phyloP scores from a whole-genome alignment of 2,797 vertebrate species.

The Aphelocoma californica region DNA sequence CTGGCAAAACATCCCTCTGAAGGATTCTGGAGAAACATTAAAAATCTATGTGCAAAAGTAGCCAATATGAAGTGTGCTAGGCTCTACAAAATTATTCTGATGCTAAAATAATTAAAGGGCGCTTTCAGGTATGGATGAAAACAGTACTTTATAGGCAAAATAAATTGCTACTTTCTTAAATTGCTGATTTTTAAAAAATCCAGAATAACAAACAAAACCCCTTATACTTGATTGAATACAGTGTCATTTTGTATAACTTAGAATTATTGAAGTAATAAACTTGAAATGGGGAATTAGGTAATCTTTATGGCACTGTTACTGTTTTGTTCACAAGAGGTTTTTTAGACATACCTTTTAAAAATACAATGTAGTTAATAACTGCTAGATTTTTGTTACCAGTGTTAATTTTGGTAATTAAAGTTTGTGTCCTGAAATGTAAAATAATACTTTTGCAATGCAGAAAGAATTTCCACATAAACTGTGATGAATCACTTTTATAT shows the following conservation, averaged over 20 bases:
- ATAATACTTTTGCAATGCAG: not conserved
- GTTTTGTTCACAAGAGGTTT: not conserved
- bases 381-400: not conserved
- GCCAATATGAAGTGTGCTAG: not conserved
- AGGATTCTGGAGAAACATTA: not conserved
- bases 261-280: constrained; percentile 19
- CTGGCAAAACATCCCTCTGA: not conserved
- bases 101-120: constrained; percentile 6
- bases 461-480: not conserved
- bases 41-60: not conserved
- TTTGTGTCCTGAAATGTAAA: constrained; percentile 13
- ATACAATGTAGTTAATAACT: not conserved
- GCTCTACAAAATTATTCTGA: not conserved
- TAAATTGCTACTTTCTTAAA: not conserved
- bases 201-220: not conserved
- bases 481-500: not conserved
- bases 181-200: constrained; percentile 1
- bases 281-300: constrained; percentile 3
- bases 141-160: not conserved
- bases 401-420: constrained; percentile 43
- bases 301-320: constrained; percentile 11
- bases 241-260: not conserved
- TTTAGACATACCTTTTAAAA: not conserved
- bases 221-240: constrained; percentile 12
- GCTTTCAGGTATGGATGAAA: not conserved